Evolutionary conservation across 2,888 invertebrate species (phyloP), one percentile per base, ranked within the genome.

Genomic region (Philereme transversata): DNA sequence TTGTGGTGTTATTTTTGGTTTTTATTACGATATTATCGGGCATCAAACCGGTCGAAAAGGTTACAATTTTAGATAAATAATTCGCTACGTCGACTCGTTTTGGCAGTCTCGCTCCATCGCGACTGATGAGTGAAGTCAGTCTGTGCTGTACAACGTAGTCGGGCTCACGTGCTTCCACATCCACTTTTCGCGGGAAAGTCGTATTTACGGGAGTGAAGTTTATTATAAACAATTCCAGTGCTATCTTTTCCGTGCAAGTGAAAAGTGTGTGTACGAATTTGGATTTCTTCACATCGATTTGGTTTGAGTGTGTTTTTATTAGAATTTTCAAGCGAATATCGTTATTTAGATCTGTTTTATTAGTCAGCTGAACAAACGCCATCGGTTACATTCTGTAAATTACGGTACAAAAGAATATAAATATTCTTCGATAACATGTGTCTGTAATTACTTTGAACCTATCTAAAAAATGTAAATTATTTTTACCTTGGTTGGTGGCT

Each of bases 111-210:
- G 36, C 5, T 38, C 5, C 36, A 38, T 1, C 5, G 36, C 22
- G 7, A 6, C 7, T 4, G 36, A 36, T 3, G 6, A 40, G 40
- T 40, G 8, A 71, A 67, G 71, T 67, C 82, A 87, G 87, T 87
- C 76, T 76, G 65, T 62, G 67, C 64, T 62, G 63, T 57, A 72
- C 69, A 67, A 65, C 60, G 64, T 70, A 55, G 60, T 72, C 76
- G 82, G 75, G 71, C 72, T 76, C 77, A 81, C 86, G 81, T 70
- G 74, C 75, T 48, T 53, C 33, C 70, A 73, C 67, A 48, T 69
- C 65, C 51, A 43, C 79, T 82, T 74, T 77, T 48, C 85, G 87
- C 87, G 87, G 85, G 82, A 87, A 87, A 84, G 73, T 72, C 70
- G 68, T 61, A 70, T 38, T 72, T 76, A 64, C 70, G 67, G 67